These are phyloP conservation scores for Sebastes paucispinis DNA, from an alignment of 2,797 vertebrate genomes.

Conservation along the genomic window DNA sequence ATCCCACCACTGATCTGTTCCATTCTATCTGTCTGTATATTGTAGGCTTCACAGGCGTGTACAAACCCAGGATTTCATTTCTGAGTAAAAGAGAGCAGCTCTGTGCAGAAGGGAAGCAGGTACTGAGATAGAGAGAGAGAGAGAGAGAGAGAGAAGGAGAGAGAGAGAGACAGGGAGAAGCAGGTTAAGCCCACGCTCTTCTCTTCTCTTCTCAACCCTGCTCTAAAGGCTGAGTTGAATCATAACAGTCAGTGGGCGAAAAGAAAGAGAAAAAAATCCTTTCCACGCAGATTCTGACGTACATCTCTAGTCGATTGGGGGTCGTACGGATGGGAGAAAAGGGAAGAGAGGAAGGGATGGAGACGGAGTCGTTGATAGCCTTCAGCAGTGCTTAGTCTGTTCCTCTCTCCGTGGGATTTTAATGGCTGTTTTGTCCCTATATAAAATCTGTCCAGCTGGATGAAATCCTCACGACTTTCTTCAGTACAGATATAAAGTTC, in stretches of 20 bases:
- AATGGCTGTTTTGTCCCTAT: constrained; percentile 15
- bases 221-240: constrained; percentile 65
- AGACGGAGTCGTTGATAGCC: constrained; percentile 6
- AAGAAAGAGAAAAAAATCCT: constrained; percentile 46
- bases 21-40: constrained; percentile 56
- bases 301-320: constrained; percentile 37
- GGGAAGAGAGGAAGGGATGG: not conserved
- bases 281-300: constrained; percentile 62
- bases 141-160: constrained; percentile 1
- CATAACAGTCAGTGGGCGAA: constrained; percentile 71
- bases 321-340: constrained; percentile 23
- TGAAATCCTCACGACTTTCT: not conserved
- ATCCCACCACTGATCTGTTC: constrained; percentile 76
- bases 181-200: constrained; percentile 64
- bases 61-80: constrained; percentile 52
- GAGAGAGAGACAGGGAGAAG: not conserved
- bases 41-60: constrained; percentile 43
- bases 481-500: not conserved
- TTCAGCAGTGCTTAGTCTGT: constrained; percentile 5
- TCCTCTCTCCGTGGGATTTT: constrained; percentile 6
- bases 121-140: constrained; percentile 28
- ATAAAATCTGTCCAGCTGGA: constrained; percentile 13
- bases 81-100: constrained; percentile 36
- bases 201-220: constrained; percentile 48
- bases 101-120: constrained; percentile 28